Base-by-base conservation (phyloP, 2,113 vertebrate genomes). In the Tympanuchus pallidicinctus region DNA sequence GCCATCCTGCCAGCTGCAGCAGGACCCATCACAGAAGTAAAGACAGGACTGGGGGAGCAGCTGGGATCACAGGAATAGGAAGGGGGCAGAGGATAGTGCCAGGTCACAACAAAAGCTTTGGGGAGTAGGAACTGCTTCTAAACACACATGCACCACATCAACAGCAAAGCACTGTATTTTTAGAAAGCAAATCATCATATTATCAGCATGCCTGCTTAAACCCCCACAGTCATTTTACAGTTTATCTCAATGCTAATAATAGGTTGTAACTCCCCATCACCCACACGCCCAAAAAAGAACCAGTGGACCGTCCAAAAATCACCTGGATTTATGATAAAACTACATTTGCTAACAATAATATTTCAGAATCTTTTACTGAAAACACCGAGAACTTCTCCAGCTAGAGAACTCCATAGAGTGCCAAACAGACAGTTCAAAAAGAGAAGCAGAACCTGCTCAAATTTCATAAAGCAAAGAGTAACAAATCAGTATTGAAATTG, bases 201-300 rank as follows among this genome's bases (percentile, higher is more conserved):
- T 83, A 48, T 50, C 3, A 1, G 54, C 66, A 86, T 1, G 2
- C 38, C 36, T 69, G 22, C 30, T 34, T 43, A 91, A 91, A 54
- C 28, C 28, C 40, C 18, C 32, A 10, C 71, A 85, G 66, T 67
- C 82, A 88, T 70, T 66, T 88, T 82, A 57, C 59, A 82, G 56
- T 80, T 87, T 89, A 74, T 84, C 45, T 92, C 59, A 77, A 57
- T 60, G 74, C 81, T 89, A 91, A 60, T 77, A 87, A 73, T 64
- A 94, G 67, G 28, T 28, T 87, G 56, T 42, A 77, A 85, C 25
- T 91, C 32, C 52, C 43, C 65, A 61, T 67, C 57, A 61, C 50
- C 30, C 30, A 22, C 59, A 48, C 0, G 3, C 52, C 15, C 86
- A 22, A 69, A 80, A 72, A 67, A 83, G 45, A 85, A 77, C 5